phyloP scores from a whole-genome alignment of 2,113 vertebrate genomes.

The Butorides virescens region DNA sequence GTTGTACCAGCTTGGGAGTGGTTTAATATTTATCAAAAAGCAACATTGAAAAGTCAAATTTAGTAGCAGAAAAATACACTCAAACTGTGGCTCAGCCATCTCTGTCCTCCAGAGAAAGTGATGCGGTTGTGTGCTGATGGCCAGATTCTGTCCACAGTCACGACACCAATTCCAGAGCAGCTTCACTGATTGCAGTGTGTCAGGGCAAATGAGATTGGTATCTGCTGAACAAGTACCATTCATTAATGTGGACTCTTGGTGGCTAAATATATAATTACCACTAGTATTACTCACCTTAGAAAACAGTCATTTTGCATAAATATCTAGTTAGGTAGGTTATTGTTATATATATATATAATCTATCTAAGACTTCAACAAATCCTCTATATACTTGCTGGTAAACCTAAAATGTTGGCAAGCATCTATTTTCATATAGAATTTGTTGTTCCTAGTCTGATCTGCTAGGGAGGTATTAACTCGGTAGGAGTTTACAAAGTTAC shows the following conservation, averaged over 20 bases:
- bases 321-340: slow-evolving; percentile 72
- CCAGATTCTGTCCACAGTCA: not conserved
- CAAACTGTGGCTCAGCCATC: not conserved
- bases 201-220: not conserved
- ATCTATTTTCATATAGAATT: slow-evolving; percentile 24
- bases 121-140: not conserved
- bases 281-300: slow-evolving; percentile 71
- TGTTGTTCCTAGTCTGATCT: slow-evolving; percentile 3
- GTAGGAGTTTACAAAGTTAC: not conserved
- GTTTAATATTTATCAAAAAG: not conserved
- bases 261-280: slow-evolving; percentile 63
- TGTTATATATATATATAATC: slow-evolving; percentile 46
- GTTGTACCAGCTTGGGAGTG: not conserved
- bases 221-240: slow-evolving; percentile 35
- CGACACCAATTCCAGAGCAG: not conserved
- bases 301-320: slow-evolving; percentile 73
- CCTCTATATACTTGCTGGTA: slow-evolving; percentile 37
- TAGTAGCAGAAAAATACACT: not conserved
- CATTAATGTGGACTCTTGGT: slow-evolving; percentile 67
- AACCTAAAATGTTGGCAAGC: slow-evolving; percentile 32
- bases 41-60: not conserved
- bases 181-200: not conserved
- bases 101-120: not conserved
- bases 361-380: slow-evolving; percentile 54
- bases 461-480: not conserved